Evolutionary conservation across 2,888 invertebrate species (phyloP).

Genomic region (Tineola bisselliella): DNA sequence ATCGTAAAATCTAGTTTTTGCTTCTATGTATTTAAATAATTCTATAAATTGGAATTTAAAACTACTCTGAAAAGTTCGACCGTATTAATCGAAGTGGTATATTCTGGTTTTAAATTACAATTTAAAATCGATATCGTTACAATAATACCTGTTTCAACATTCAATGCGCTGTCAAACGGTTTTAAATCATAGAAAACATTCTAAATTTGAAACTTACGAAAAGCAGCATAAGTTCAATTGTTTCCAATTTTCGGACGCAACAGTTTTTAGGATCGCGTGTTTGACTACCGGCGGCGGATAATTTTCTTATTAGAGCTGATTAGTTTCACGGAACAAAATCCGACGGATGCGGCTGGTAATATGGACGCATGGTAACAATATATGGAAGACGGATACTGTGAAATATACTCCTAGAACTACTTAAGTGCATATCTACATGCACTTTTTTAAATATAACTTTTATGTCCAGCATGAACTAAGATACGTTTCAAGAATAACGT

Average conservation of each 20-base stretch:
- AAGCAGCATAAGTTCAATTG: not conserved
- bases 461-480: too few species aligned
- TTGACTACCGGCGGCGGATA: slow-evolving; percentile 29
- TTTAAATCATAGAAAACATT: too few species aligned
- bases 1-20: not conserved
- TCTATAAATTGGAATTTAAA: not conserved
- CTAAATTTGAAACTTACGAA: not conserved
- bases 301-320: slow-evolving; percentile 64
- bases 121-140: too few species aligned
- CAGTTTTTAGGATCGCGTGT: slow-evolving; percentile 37
- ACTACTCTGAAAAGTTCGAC: not conserved
- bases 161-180: too few species aligned
- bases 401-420: too few species aligned
- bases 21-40: too few species aligned
- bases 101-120: not conserved
- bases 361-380: not conserved
- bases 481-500: too few species aligned
- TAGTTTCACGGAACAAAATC: slow-evolving; percentile 64
- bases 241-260: not conserved
- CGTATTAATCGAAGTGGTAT: not conserved
- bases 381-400: not conserved
- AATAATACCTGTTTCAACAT: too few species aligned
- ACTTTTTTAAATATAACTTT: too few species aligned
- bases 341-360: slow-evolving; percentile 38
- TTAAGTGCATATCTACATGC: too few species aligned